Percentiles rank a stretch among this genome's conserved stretches.
Evolutionary conservation across 2,797 vertebrate genomes (phyloP).

Genomic region (Saxicola maurus): DNA sequence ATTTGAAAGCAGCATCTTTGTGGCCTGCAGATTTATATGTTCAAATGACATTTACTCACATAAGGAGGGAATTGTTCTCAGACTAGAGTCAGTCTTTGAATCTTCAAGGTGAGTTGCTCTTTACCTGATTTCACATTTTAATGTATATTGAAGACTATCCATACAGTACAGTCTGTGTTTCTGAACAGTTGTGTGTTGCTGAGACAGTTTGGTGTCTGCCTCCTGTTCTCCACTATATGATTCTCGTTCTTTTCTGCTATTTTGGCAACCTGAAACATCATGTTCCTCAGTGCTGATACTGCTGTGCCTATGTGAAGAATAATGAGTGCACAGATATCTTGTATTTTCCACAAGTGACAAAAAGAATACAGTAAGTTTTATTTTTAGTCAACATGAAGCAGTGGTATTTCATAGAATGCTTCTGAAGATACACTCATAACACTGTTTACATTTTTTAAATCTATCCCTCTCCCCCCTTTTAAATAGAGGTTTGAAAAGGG

Average conservation of each 20-base stretch:
- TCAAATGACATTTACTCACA: not conserved
- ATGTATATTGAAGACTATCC: not conserved
- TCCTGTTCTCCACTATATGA: not conserved
- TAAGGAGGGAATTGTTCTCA: not conserved
- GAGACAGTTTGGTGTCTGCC: not conserved
- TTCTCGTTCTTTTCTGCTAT: not conserved
- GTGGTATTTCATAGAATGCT: not conserved
- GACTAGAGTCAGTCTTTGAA: not conserved
- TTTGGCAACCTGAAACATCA: not conserved
- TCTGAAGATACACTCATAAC: not conserved
- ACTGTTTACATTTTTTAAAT: not conserved
- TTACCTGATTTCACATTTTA: not conserved
- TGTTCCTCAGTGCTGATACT: not conserved
- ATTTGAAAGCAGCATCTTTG: not conserved
- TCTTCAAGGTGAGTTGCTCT: not conserved
- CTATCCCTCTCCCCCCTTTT: not conserved
- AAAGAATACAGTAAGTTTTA: not conserved
- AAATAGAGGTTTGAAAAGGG: constrained; percentile 18
- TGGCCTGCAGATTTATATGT: not conserved
- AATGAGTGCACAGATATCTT: not conserved
- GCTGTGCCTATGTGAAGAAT: not conserved
- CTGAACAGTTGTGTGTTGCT: not conserved
- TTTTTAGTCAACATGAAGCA: not conserved
- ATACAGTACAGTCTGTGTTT: rapidly evolving
- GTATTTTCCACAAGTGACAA: not conserved